These are phyloP conservation scores for Megaceryle alcyon DNA, from an alignment of 2,797 vertebrate species.

Conservation along the genomic window DNA sequence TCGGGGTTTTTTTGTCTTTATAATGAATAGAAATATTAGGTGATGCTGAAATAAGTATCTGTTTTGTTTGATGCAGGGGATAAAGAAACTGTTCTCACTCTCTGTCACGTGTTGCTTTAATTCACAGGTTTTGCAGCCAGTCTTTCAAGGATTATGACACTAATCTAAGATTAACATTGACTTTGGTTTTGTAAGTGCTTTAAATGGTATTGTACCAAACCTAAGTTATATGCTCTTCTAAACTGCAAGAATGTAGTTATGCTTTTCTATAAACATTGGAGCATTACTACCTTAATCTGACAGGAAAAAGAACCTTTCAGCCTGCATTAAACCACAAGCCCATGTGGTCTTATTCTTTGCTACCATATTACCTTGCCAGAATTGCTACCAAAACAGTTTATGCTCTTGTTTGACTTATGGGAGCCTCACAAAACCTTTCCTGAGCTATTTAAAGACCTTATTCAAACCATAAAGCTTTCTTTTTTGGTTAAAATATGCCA, in stretches of 20 bases:
- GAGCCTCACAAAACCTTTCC: background rate
- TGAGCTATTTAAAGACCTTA: background rate
- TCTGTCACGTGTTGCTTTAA: slow-evolving; percentile 37
- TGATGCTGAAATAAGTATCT: slow-evolving; percentile 20
- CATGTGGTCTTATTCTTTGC: background rate
- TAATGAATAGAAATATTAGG: slow-evolving; percentile 59
- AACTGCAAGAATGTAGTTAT: background rate
- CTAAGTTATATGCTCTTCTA: background rate
- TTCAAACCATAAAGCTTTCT: background rate
- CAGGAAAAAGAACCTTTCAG: background rate
- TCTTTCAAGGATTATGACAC: slow-evolving; percentile 36
- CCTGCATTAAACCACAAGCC: background rate
- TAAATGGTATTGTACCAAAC: background rate
- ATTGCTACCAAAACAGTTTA: background rate
- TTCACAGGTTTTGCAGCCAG: slow-evolving; percentile 19
- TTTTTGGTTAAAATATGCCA: background rate
- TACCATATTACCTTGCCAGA: background rate
- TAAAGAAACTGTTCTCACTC: slow-evolving; percentile 45
- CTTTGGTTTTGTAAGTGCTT: background rate
- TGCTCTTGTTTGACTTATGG: background rate
- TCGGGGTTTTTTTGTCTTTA: slow-evolving; percentile 12
- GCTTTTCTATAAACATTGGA: slow-evolving; percentile 10
- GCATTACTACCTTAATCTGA: background rate
- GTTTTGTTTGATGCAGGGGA: slow-evolving; percentile 2
- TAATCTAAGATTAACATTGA: slow-evolving; percentile 23